These are phyloP conservation scores for Lophius americanus DNA, from an alignment of 2,797 vertebrate genomes.

Conservation along the genomic window DNA sequence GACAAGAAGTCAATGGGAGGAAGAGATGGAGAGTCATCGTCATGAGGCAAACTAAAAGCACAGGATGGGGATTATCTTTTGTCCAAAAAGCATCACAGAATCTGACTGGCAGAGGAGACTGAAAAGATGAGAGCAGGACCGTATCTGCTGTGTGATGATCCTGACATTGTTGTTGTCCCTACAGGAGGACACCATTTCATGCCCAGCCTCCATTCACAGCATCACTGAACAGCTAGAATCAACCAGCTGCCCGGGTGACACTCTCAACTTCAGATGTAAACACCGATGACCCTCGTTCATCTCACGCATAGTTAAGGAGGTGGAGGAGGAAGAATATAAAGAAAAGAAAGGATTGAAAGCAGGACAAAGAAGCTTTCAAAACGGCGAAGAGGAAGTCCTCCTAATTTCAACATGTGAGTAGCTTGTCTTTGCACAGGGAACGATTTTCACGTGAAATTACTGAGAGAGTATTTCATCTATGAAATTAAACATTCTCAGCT, in stretches of 20 bases:
- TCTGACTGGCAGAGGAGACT: conserved; percentile 5
- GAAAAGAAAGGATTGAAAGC: not conserved
- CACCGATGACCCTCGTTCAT: conserved; percentile 37
- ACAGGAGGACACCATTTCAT: conserved; percentile 28
- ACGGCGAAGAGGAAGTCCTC: conserved; percentile 19
- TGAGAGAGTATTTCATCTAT: conserved; percentile 21
- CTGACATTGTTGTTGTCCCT: conserved; percentile 15
- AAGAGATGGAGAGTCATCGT: conserved; percentile 25
- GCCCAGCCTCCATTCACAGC: conserved; percentile 22
- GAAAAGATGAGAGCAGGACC: conserved; percentile 39
- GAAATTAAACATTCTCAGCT: not conserved
- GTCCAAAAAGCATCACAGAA: conserved; percentile 30
- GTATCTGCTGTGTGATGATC: conserved; percentile 18
- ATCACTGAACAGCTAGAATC: conserved; percentile 14
- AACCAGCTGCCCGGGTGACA: conserved; percentile 1
- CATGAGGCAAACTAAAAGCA: conserved; percentile 32
- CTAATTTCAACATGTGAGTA: conserved; percentile 48
- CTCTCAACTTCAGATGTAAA: conserved; percentile 53
- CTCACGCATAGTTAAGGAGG: conserved; percentile 35
- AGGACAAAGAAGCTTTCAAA: conserved; percentile 16
- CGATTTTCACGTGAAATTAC: conserved; percentile 21
- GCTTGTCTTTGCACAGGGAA: not conserved
- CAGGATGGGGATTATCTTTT: conserved; percentile 40
- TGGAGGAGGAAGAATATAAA: not conserved
- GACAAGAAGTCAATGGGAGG: conserved; percentile 15